Evolutionary conservation across 1,140 invertebrate species (phyloP), one percentile per base, ranked within the genome.

Genomic region (Mactra quadrangularis): DNA sequence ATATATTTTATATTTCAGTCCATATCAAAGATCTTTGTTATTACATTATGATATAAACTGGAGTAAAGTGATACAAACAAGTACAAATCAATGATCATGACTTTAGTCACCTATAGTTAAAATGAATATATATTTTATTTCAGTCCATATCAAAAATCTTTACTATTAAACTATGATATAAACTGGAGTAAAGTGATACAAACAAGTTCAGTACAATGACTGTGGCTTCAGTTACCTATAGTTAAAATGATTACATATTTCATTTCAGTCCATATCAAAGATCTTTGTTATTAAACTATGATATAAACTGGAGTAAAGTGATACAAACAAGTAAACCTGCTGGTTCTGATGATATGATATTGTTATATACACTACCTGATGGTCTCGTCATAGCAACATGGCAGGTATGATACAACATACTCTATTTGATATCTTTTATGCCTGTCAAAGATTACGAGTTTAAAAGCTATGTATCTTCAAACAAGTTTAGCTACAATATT

Each of bases 221-320:
- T n/a, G n/a, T n/a, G n/a, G n/a, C n/a, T n/a, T n/a, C n/a, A n/a
- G n/a, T n/a, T n/a, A n/a, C n/a, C n/a, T n/a, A n/a, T n/a, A n/a
- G n/a, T n/a, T n/a, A n/a, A n/a, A n/a, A n/a, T n/a, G n/a, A n/a
- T n/a, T n/a, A n/a, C n/a, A n/a, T n/a, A n/a, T n/a, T n/a, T n/a
- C n/a, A n/a, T 86, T 85, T 13, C 72, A 91, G 90, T 64, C 90
- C 90, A 15, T 89, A 86, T 59, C 87, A 90, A 68, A 86, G 88
- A 57, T 90, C 89, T 29, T 29, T 91, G n/a, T 35, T 91, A 33
- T 47, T 78, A 29, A 83, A 82, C 22, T 29, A 78, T 60, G 82
- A 85, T 19, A 27, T 87, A 4, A 82, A 85, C 9, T 89, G 88
- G 83, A 75, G 55, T 17, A 76, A 72, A 22, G 83, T 60, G 68